phyloP scores from a whole-genome alignment of 2,797 vertebrate genomes.

The Galago senegalensis region DNA sequence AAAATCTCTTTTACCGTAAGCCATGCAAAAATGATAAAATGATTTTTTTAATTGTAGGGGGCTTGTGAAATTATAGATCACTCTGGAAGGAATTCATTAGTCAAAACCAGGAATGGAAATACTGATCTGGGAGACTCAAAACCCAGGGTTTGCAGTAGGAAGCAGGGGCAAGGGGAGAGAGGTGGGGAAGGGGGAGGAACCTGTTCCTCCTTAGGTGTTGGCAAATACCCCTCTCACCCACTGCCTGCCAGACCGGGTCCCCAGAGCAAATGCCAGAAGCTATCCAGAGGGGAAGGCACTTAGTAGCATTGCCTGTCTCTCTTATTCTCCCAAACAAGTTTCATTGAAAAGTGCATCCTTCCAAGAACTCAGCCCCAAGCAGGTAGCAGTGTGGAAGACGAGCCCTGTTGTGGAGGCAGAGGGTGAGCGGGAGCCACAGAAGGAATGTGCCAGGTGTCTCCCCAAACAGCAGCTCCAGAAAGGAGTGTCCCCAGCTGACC shows the following conservation, averaged over 20 bases:
- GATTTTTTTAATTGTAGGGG: conserved; percentile 76
- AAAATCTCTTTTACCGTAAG: conserved; percentile 72
- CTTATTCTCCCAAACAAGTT: neutral
- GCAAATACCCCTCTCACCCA: neutral
- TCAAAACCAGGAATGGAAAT: conserved; percentile 63
- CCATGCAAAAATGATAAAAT: conserved; percentile 77
- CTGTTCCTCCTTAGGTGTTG: neutral
- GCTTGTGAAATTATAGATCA: conserved; percentile 73
- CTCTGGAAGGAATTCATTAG: conserved; percentile 59
- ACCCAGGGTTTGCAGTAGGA: neutral
- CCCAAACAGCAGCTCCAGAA: neutral
- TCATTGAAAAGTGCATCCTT: neutral
- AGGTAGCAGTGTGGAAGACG: neutral
- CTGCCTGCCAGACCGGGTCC: neutral
- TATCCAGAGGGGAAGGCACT: neutral
- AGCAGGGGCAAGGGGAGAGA: neutral
- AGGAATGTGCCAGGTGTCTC: neutral
- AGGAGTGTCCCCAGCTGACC: conserved; percentile 46
- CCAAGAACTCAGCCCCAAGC: neutral
- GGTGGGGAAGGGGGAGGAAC: neutral
- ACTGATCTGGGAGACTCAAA: neutral
- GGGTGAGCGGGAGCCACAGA: neutral
- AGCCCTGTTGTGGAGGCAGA: neutral
- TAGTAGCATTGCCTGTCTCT: neutral
- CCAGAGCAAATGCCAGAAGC: neutral